These are phyloP conservation scores for Oceanodroma tethys DNA, from an alignment of 2,113 vertebrate species.

Conservation along the genomic window DNA sequence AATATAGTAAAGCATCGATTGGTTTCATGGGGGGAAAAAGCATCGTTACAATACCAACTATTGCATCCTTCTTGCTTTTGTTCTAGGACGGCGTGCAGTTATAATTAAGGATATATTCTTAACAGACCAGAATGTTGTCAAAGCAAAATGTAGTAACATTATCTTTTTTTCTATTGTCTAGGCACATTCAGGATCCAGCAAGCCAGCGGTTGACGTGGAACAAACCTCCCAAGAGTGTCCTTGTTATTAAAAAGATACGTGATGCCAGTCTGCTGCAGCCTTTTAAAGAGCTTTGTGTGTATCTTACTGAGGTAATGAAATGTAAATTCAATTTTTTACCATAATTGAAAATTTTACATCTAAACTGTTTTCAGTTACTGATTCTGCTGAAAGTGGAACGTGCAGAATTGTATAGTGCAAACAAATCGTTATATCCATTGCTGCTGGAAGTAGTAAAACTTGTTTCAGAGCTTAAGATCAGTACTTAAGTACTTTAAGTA, in stretches of 20 bases:
- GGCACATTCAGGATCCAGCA: conserved; percentile 98
- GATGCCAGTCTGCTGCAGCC: conserved; percentile 90
- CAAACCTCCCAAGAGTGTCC: conserved; percentile 96
- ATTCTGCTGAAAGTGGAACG: background rate
- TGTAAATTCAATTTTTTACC: background rate
- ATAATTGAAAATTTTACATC: background rate
- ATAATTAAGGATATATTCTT: background rate
- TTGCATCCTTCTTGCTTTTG: background rate
- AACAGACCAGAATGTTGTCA: background rate
- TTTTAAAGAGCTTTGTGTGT: conserved; percentile 91
- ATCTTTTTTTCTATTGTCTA: background rate
- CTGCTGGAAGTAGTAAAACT: background rate
- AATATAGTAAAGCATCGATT: rapidly evolving
- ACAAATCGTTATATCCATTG: background rate
- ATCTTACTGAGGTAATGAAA: conserved; percentile 85
- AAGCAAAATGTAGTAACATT: rapidly evolving
- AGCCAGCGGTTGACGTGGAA: conserved; percentile 96
- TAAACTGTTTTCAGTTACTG: background rate
- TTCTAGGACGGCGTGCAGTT: background rate
- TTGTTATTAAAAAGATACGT: conserved; percentile 94
- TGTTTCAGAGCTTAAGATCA: background rate
- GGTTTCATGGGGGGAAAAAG: background rate
- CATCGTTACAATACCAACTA: rapidly evolving
- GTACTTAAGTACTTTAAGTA: background rate
- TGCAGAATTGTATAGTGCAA: background rate